Evolutionary conservation across 2,113 vertebrate genomes (phyloP).

Genomic region (Anoplopoma fimbria): DNA sequence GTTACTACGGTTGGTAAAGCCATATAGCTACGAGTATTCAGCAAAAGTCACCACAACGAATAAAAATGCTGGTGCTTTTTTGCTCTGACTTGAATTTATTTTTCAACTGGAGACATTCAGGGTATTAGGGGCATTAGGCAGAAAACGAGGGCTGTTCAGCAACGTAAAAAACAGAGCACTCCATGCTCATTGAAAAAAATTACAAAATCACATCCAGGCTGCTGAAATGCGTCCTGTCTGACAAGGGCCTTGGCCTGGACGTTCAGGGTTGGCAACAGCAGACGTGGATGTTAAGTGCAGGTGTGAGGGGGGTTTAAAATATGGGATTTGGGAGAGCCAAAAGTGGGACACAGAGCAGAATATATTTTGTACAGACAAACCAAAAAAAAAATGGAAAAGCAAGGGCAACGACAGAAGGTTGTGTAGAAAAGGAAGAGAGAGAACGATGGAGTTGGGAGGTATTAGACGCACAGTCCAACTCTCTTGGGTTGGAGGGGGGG

Average conservation of each 20-base stretch:
- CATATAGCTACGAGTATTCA: neutral
- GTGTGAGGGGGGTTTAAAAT: neutral
- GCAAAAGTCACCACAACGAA: neutral
- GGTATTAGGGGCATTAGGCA: neutral
- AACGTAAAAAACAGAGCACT: neutral
- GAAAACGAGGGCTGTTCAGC: neutral
- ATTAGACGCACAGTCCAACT: slow-evolving; percentile 61
- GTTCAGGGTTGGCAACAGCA: neutral
- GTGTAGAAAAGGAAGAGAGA: neutral
- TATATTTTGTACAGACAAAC: neutral
- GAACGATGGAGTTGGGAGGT: slow-evolving; percentile 33
- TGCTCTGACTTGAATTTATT: too few species aligned
- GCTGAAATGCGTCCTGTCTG: neutral
- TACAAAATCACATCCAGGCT: neutral
- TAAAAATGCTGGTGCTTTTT: too few species aligned
- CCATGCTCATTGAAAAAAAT: too few species aligned
- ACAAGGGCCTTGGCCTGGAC: neutral
- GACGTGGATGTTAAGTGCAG: neutral
- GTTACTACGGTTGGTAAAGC: neutral
- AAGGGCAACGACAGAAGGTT: slow-evolving; percentile 10
- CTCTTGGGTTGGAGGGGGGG: slow-evolving; percentile 26
- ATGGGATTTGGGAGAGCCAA: neutral
- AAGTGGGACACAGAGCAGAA: neutral
- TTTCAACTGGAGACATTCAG: too few species aligned
- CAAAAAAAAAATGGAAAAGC: slow-evolving; percentile 11